Evolutionary conservation across 2,888 invertebrate genomes (phyloP).

Genomic region (Pseudococcus viburni): DNA sequence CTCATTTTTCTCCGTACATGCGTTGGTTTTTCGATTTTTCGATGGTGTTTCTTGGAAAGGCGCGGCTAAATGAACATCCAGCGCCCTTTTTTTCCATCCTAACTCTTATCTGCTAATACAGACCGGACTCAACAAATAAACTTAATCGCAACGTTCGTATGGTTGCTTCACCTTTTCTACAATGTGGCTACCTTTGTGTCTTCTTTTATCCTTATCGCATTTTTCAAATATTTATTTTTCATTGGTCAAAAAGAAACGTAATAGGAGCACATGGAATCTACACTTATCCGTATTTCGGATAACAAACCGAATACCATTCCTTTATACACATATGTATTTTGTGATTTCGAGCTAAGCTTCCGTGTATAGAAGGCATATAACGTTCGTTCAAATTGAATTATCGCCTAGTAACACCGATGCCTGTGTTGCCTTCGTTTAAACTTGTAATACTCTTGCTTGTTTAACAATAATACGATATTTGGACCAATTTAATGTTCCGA

Average conservation of each 20-base stretch:
- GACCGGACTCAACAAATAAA: constrained; percentile 32
- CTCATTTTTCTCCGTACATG: constrained; percentile 27
- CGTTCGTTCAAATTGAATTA: constrained; percentile 42
- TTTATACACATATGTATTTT: background rate
- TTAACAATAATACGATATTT: background rate
- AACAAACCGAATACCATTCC: constrained; percentile 33
- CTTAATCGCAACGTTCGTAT: constrained; percentile 45
- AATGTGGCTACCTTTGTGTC: constrained; percentile 4
- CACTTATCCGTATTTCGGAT: constrained; percentile 41
- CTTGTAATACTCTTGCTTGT: constrained; percentile 1
- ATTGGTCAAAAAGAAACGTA: constrained; percentile 23
- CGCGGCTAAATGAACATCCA: constrained; percentile 9
- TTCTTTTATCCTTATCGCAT: constrained; percentile 26
- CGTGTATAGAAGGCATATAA: constrained; percentile 9
- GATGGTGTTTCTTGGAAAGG: background rate
- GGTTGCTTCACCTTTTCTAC: background rate
- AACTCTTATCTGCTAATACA: constrained; percentile 24
- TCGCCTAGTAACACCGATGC: constrained; percentile 15
- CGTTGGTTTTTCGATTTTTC: constrained; percentile 10
- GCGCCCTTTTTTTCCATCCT: constrained; percentile 12
- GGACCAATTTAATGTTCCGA: background rate
- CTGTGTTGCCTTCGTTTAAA: background rate
- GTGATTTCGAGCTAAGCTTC: constrained; percentile 13
- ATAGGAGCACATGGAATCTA: constrained; percentile 16
- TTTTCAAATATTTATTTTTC: constrained; percentile 52